Percentiles rank a stretch among this genome's conserved stretches.
These are phyloP conservation scores for Callocephalon fimbriatum DNA, from an alignment of 2,113 vertebrate genomes.

Conservation along the genomic window DNA sequence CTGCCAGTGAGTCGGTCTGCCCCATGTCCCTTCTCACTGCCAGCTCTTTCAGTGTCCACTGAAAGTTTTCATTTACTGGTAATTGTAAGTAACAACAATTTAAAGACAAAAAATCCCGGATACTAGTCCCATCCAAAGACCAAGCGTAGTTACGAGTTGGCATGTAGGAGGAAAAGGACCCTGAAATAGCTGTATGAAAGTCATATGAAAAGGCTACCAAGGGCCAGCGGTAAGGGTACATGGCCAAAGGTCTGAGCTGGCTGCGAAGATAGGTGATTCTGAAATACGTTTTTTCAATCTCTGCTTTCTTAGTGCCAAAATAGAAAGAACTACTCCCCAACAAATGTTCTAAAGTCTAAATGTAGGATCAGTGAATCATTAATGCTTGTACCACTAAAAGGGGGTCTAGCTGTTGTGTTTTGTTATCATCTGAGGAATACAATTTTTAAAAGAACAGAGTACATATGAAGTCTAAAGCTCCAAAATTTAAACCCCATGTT, in stretches of 20 bases:
- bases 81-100: neutral
- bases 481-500: neutral
- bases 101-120: neutral
- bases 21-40: neutral
- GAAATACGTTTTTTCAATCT: neutral
- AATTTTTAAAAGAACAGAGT: neutral
- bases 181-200: neutral
- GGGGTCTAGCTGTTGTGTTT: neutral
- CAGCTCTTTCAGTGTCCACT: neutral
- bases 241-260: neutral
- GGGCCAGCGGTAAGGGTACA: neutral
- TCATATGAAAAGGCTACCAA: neutral
- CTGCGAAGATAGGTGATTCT: neutral
- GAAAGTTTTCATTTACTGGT: neutral
- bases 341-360: neutral
- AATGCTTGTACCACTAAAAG: neutral
- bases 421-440: neutral
- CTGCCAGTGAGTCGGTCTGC: neutral
- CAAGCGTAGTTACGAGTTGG: neutral
- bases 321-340: neutral
- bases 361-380: neutral
- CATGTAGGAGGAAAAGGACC: neutral
- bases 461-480: neutral
- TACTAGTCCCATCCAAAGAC: neutral
- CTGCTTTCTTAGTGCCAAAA: neutral